Evolutionary conservation across 2,888 invertebrate species (phyloP).

Genomic region (Drosophila meridiana): DNA sequence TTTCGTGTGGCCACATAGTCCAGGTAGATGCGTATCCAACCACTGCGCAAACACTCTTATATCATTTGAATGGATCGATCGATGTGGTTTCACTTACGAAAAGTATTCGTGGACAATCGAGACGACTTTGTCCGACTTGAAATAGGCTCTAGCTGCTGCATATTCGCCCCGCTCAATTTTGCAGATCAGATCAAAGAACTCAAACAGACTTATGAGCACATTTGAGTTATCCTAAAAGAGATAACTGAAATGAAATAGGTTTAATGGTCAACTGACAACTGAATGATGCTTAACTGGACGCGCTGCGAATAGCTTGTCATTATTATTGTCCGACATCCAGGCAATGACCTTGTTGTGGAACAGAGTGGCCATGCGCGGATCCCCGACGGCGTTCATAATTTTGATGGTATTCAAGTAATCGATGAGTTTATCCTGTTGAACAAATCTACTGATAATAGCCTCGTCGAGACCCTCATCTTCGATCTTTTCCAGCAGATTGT

Average conservation of each 20-base stretch:
- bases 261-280: rapidly evolving
- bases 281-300: conserved; percentile 9
- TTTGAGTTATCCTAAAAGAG: conserved; percentile 31
- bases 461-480: conserved; percentile 43
- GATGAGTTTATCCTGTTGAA: conserved; percentile 22
- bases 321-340: not conserved
- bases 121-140: conserved; percentile 22
- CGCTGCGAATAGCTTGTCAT: conserved; percentile 1
- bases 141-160: conserved; percentile 50
- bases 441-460: not conserved
- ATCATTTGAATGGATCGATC: not conserved
- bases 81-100: conserved; percentile 41
- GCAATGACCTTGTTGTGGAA: conserved; percentile 50
- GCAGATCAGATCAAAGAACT: conserved; percentile 61
- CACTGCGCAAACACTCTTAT: conserved; percentile 19
- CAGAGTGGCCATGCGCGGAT: conserved; percentile 32
- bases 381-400: conserved; percentile 40
- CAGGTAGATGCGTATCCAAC: conserved; percentile 66
- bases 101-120: conserved; percentile 41
- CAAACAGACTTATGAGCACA: conserved; percentile 26
- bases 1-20: conserved; percentile 58
- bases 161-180: conserved; percentile 68
- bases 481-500: conserved; percentile 39
- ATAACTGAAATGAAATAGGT: not conserved
- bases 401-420: conserved; percentile 62